These are phyloP conservation scores for Eupsilia transversa DNA, from an alignment of 2,888 invertebrate species.

Conservation along the genomic window DNA sequence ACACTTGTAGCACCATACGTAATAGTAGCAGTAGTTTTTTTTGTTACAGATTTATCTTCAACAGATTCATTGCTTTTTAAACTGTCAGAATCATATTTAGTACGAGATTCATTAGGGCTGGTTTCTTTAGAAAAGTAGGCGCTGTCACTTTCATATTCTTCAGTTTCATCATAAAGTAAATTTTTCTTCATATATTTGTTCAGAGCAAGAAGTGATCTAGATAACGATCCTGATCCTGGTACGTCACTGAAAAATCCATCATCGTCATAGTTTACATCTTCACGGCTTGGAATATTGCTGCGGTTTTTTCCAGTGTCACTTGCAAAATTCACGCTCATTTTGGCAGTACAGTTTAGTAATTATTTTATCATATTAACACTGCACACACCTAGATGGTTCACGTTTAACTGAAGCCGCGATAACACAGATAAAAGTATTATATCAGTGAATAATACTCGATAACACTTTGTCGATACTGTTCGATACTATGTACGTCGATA, in stretches of 20 bases:
- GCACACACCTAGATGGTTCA: slow-evolving; percentile 70
- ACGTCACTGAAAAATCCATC: slow-evolving; percentile 85
- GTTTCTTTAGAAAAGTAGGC: slow-evolving; percentile 87
- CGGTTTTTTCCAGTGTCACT: slow-evolving; percentile 61
- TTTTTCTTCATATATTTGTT: slow-evolving; percentile 87
- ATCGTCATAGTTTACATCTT: slow-evolving; percentile 76
- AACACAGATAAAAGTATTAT: slow-evolving; percentile 78
- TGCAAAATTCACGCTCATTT: slow-evolving; percentile 72
- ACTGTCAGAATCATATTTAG: slow-evolving; percentile 84
- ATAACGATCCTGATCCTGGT: slow-evolving; percentile 80
- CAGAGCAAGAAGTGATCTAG: slow-evolving; percentile 84
- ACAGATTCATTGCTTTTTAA: slow-evolving; percentile 77
- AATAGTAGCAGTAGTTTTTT: slow-evolving; percentile 46
- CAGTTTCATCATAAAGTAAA: slow-evolving; percentile 83
- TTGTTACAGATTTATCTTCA: slow-evolving; percentile 56
- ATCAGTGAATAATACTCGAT: slow-evolving; percentile 78
- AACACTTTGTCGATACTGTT: slow-evolving; percentile 76
- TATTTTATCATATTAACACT: slow-evolving; percentile 72
- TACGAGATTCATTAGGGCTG: slow-evolving; percentile 83
- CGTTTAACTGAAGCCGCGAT: slow-evolving; percentile 76
- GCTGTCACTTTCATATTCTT: slow-evolving; percentile 76
- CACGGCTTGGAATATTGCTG: slow-evolving; percentile 61
- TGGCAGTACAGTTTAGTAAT: slow-evolving; percentile 58
- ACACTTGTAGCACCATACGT: slow-evolving; percentile 61
- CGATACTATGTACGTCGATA: slow-evolving; percentile 24